Evolutionary conservation across 1,140 invertebrate genomes (phyloP), one percentile per base, ranked within the genome.

Genomic region (Oedothorax gibbosus): DNA sequence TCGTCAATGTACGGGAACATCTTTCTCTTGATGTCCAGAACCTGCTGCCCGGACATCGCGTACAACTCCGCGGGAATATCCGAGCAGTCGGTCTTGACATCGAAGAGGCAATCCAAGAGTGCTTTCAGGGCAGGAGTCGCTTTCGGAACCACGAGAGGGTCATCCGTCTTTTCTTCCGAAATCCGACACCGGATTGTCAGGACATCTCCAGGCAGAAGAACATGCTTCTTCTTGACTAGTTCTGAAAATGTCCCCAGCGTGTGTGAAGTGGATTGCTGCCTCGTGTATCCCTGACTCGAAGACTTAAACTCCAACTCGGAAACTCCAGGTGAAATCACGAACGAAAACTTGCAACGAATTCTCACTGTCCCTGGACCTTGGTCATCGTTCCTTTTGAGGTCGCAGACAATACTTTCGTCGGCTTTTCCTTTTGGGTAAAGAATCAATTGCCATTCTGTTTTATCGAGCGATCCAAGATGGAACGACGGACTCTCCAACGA

Each of bases 401-500:
- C 71, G 21, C 71, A 73, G 7, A 14, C 9, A 20, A 73, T 21
- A 14, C 21, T 56, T 15, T 54, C 51, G n/a, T 73, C 54, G 7
- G 71, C 21, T 14, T 21, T 56, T 54, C 71, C 71, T 57, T 14
- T 73, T 6, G 71, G 71, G n/a, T 73, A 57, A 35, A 73, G n/a
- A 14, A 11, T 50, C 8, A 73, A 10, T 9, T 57, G 71, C 71
- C 71, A 73, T 35, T 73, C 51, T 21, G 71, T 73, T 21, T 56
- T 53, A n/a, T 51, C 49, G 4, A 71, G 7, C 53, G 53, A 35
- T 20, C 71, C 71, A 20, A 57, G 54, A 7, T 18, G 54, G n/a
- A 73, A 57, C 14, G 71, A 57, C 4, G 71, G 71, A 57, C 71
- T 73, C n/a, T 71, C 68, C 15, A 71, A 51, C 11, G n/a, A 21